These are phyloP conservation scores for Aphyosemion australe DNA, from an alignment of 2,113 vertebrate species.

Conservation along the genomic window DNA sequence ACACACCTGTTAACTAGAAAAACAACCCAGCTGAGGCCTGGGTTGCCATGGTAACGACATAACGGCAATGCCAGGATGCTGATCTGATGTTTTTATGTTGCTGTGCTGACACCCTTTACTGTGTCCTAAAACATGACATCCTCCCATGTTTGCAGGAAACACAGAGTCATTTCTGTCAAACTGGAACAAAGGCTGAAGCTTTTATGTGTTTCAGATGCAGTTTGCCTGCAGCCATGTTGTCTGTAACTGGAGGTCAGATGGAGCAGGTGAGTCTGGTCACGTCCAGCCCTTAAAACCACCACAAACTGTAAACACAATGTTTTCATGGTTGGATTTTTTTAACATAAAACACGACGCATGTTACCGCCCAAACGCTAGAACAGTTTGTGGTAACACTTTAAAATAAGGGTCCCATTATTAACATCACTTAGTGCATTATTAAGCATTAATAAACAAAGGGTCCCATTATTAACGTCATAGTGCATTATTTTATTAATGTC, in stretches of 20 bases:
- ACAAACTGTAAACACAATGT: not conserved
- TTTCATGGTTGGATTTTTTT: no score
- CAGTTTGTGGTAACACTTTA: no score
- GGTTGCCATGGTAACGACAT: not conserved
- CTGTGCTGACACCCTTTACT: not conserved
- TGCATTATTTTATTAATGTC: no score
- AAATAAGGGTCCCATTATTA: no score
- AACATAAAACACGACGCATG: no score
- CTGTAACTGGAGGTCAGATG: constrained; percentile 70
- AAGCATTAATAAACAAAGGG: no score
- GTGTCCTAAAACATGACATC: not conserved
- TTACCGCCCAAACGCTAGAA: no score
- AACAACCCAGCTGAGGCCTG: constrained; percentile 13
- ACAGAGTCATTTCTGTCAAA: not conserved
- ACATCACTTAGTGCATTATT: no score
- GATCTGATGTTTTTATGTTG: not conserved
- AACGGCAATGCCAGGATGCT: constrained; percentile 18
- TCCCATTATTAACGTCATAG: no score
- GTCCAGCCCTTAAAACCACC: not conserved
- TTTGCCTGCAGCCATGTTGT: constrained; percentile 80
- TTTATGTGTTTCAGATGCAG: constrained; percentile 67
- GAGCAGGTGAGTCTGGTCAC: constrained; percentile 40
- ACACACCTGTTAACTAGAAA: constrained; percentile 29
- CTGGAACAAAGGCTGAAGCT: not conserved
- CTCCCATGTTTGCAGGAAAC: no score